Conservation (phyloP, 2,113 vertebrate genomes). For the Mastomys natalensis region DNA sequence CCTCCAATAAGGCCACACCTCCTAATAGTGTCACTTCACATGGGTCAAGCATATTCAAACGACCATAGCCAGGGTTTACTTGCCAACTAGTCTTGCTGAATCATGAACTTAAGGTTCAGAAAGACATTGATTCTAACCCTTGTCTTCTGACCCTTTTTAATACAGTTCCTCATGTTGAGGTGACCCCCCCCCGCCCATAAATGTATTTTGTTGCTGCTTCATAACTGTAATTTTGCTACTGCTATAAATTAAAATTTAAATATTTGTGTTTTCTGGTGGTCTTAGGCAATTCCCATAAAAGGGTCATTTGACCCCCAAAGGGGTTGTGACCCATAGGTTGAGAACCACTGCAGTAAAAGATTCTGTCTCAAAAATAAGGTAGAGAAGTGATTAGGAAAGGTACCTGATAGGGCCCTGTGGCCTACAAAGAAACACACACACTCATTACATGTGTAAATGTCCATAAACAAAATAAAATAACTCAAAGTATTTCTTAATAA, state of each 20-base stretch:
- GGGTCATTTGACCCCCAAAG: background rate
- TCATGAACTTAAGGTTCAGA: background rate
- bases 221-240: background rate
- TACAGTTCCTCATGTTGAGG: background rate
- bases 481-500: constrained; percentile 47
- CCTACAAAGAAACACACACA: background rate
- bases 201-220: background rate
- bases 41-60: too few species aligned
- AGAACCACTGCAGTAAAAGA: background rate
- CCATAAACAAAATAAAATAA: constrained; percentile 49
- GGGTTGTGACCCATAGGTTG: background rate
- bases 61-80: too few species aligned
- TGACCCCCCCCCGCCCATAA: background rate
- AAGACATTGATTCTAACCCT: background rate
- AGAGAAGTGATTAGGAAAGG: background rate
- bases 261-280: background rate
- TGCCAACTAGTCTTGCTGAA: background rate
- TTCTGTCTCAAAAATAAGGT: background rate
- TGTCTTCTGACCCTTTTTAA: background rate
- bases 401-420: background rate
- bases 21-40: too few species aligned
- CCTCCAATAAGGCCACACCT: too few species aligned
- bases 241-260: background rate
- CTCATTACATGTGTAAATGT: constrained; percentile 30
- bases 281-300: background rate